These are phyloP conservation scores for Linnaemya tessellans DNA, from an alignment of 2,888 invertebrate species.

Conservation along the genomic window DNA sequence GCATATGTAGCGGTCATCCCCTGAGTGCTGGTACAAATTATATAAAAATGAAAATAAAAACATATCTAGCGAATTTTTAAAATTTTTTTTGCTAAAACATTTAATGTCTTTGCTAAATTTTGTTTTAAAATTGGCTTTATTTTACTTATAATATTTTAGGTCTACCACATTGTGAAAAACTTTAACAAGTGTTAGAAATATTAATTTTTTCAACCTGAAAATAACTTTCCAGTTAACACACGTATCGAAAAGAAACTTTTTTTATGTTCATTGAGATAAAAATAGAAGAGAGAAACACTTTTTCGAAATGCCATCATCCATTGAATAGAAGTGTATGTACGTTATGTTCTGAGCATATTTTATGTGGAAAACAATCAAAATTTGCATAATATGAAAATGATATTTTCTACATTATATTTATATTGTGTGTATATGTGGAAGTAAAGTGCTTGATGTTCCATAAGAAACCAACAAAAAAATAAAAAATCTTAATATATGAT, in stretches of 20 bases:
- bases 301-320: neutral
- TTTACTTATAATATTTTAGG: no score
- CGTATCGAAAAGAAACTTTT: neutral
- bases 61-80: no score
- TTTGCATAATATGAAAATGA: constrained; percentile 81
- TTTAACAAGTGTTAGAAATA: neutral
- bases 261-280: neutral
- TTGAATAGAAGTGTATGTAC: no score
- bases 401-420: constrained; percentile 75
- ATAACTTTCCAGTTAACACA: neutral
- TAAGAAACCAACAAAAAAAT: neutral
- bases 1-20: no score
- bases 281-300: neutral
- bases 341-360: constrained; percentile 61
- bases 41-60: no score
- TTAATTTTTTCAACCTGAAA: neutral
- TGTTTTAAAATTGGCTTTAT: no score
- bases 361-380: constrained; percentile 79
- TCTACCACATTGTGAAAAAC: no score
- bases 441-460: constrained; percentile 10
- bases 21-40: no score
- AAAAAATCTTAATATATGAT: constrained; percentile 53
- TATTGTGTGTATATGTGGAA: constrained; percentile 8
- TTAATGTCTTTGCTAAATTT: no score
- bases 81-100: no score